These are phyloP conservation scores for Pteria penguin DNA, from an alignment of 2,888 invertebrate species.

Conservation along the genomic window DNA sequence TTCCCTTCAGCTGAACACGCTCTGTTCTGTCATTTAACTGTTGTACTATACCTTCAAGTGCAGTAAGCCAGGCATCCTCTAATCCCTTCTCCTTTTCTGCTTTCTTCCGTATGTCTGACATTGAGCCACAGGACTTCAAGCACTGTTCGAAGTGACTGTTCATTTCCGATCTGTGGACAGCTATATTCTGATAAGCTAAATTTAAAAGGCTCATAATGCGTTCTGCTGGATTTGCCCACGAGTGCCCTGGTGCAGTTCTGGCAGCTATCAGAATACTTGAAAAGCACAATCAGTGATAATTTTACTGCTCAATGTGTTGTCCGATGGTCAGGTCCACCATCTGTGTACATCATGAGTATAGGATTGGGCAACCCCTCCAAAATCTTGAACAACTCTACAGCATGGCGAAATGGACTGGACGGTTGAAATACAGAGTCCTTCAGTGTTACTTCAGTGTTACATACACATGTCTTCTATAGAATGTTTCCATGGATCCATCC, in stretches of 20 bases:
- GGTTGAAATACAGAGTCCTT: slow-evolving; percentile 50
- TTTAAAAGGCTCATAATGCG: slow-evolving; percentile 49
- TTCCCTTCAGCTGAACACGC: slow-evolving; percentile 33
- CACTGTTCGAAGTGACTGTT: slow-evolving; percentile 21
- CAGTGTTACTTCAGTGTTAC: slow-evolving; percentile 38
- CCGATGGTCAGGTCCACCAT: slow-evolving; percentile 40
- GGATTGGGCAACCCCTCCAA: not conserved
- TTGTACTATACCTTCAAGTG: slow-evolving; percentile 17
- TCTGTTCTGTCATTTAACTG: slow-evolving; percentile 35
- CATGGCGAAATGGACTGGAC: slow-evolving; percentile 21
- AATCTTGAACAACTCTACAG: slow-evolving; percentile 12
- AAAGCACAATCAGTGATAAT: slow-evolving; percentile 34
- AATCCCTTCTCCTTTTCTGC: slow-evolving; percentile 36
- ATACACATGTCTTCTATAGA: slow-evolving; percentile 45
- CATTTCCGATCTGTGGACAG: slow-evolving; percentile 40
- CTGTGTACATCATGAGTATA: slow-evolving; percentile 12
- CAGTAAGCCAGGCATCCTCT: slow-evolving; percentile 33
- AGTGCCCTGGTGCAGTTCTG: slow-evolving; percentile 50
- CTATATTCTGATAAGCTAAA: slow-evolving; percentile 48
- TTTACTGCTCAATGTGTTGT: slow-evolving; percentile 36
- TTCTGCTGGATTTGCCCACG: slow-evolving; percentile 51
- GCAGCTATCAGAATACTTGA: slow-evolving; percentile 29
- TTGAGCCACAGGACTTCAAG: slow-evolving; percentile 33
- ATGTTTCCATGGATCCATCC: slow-evolving; percentile 23
- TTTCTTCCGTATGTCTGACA: slow-evolving; percentile 44